Conservation (phyloP, 1,140 invertebrate genomes). For the Solen grandis region DNA sequence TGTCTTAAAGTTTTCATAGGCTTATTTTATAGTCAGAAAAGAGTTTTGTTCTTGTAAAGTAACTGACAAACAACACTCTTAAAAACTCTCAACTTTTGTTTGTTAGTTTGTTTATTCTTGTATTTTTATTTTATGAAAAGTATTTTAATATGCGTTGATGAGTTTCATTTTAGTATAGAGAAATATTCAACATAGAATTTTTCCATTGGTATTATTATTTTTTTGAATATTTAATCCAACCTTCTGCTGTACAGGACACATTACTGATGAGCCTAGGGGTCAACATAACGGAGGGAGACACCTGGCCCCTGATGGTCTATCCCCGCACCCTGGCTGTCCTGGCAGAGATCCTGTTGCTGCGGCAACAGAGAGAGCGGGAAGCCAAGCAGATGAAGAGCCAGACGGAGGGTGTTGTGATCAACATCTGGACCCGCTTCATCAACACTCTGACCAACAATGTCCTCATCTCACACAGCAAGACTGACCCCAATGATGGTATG, state of each 20-base stretch:
- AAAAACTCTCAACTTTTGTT: too few relatives aligned
- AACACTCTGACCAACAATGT: constrained; percentile 93
- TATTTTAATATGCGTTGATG: too few relatives aligned
- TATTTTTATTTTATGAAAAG: too few relatives aligned
- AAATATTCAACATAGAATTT: too few relatives aligned
- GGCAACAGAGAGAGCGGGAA: constrained; percentile 89
- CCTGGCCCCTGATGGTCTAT: constrained; percentile 92
- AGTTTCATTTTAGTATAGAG: too few relatives aligned
- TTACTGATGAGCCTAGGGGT: constrained; percentile 89
- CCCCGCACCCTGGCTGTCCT: constrained; percentile 91
- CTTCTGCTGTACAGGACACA: constrained; percentile 85
- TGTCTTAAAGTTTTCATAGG: too few relatives aligned
- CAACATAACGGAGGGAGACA: constrained; percentile 85
- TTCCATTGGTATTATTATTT: too few relatives aligned
- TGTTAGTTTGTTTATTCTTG: too few relatives aligned
- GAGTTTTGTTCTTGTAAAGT: too few relatives aligned
- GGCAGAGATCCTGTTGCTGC: constrained; percentile 87
- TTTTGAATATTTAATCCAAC: too few relatives aligned
- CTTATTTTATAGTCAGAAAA: too few relatives aligned
- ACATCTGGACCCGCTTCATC: constrained; percentile 94
- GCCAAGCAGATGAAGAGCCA: constrained; percentile 69
- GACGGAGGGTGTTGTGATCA: constrained; percentile 90
- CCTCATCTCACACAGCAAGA: constrained; percentile 68
- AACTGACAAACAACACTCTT: too few relatives aligned
- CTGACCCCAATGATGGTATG: constrained; percentile 74